A percentile compares a stretch with the other conserved stretches of the same genome.
These are phyloP conservation scores for Nematopogon swammerdamellus DNA, from an alignment of 2,888 invertebrate genomes.

Conservation along the genomic window DNA sequence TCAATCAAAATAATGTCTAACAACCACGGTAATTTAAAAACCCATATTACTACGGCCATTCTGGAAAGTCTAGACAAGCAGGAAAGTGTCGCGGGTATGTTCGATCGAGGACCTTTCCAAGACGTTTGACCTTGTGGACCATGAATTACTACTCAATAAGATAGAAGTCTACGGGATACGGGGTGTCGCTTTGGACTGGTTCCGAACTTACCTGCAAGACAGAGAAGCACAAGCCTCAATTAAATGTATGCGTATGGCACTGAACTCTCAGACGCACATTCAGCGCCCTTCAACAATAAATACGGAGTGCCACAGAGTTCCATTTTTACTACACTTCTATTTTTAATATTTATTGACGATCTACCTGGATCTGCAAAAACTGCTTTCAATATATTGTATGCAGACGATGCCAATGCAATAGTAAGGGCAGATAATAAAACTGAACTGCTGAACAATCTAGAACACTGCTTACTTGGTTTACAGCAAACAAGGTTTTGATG, in stretches of 20 bases:
- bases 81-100: no score
- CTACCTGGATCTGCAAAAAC: neutral
- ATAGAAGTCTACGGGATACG: neutral
- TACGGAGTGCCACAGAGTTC: neutral
- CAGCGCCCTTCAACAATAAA: neutral
- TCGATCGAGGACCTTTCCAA: no score
- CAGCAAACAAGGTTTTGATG: neutral
- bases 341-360: neutral
- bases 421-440: neutral
- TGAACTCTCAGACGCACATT: neutral
- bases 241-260: neutral
- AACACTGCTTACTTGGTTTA: neutral
- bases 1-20: no score
- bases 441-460: neutral
- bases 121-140: neutral
- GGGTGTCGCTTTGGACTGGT: neutral
- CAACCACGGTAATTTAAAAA: no score
- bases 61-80: no score
- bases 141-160: neutral
- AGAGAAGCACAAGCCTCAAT: neutral
- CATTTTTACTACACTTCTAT: neutral
- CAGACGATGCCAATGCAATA: neutral
- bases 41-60: no score
- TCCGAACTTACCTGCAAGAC: neutral
- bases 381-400: neutral